Evolutionary conservation across 1,140 invertebrate species (phyloP), one percentile per base, ranked within the genome.

Genomic region (Armadillidium nasatum): DNA sequence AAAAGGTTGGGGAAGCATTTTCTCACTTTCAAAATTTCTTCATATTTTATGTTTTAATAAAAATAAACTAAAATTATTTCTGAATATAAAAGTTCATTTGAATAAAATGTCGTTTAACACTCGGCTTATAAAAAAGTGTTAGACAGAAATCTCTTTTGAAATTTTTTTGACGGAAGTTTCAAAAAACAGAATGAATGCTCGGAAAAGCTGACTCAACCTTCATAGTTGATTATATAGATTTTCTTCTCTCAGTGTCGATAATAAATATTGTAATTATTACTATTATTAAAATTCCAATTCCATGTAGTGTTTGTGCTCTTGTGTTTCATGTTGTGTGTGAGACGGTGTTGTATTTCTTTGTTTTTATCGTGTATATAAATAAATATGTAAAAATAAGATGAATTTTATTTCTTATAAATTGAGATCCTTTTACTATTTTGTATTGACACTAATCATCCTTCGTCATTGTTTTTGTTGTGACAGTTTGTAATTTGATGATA

Each of bases 321-420:
- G 50, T 60, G 19, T 33, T 60, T 60, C 50, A 60, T 60, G 50
- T 60, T 60, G 50, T 60, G 50, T 60, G 33, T 33, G 33, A 33
- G 33, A 60, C 19, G 19, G 50, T 60, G 50, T 60, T 60, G 50
- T 60, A 60, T 15, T 60, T 60, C 7, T 15, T 60, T 60, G 50
- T 60, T 60, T 60, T 19, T 60, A 60, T 60, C 19, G 50, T 60
- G 19, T 60, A 60, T 60, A 33, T 33, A 33, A 60, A 60, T 60
- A 60, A 15, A 60, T 60, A 60, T 60, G 33, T 33, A 33, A 60
- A 60, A 60, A 19, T 60, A 19, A 60, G 2, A 60, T 50, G 50
- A 60, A 60, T 13, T 33, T 33, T 33, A 33, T 33, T 33, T 33
- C 6, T 33, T 33, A 33, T 33, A 33, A 33, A 33, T 33, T 33